Conservation (phyloP, 2,113 vertebrate species). For the Podocnemis expansa region DNA sequence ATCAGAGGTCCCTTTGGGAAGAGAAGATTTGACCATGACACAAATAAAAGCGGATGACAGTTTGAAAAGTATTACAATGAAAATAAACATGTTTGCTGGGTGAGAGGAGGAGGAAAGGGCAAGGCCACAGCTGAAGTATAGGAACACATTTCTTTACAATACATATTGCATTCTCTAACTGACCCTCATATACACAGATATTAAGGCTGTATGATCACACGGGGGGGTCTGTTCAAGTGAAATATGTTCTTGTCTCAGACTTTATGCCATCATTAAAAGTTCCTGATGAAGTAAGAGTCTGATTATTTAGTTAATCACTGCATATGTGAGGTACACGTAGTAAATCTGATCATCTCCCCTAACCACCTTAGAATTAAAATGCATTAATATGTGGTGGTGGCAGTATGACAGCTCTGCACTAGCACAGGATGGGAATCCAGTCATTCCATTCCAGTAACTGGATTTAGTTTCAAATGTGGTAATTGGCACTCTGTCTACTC, state of each 20-base stretch:
- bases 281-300: background rate
- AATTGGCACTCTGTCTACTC: too few species aligned
- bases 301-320: background rate
- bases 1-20: constrained; percentile 83
- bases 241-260: background rate
- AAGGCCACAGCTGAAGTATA: background rate
- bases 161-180: background rate
- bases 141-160: background rate
- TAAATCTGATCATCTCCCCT: background rate
- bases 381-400: background rate
- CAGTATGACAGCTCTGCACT: background rate
- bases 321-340: background rate
- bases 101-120: background rate
- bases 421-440: background rate
- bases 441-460: background rate
- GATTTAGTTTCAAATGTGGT: background rate
- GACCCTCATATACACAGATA: background rate
- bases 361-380: background rate
- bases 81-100: background rate
- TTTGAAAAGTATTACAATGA: background rate
- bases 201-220: accelerated
- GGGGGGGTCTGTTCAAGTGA: background rate
- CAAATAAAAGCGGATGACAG: background rate
- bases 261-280: accelerated
- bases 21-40: background rate